These are phyloP conservation scores for Bimastos eiseni DNA, from an alignment of 2,888 invertebrate genomes.

Conservation along the genomic window DNA sequence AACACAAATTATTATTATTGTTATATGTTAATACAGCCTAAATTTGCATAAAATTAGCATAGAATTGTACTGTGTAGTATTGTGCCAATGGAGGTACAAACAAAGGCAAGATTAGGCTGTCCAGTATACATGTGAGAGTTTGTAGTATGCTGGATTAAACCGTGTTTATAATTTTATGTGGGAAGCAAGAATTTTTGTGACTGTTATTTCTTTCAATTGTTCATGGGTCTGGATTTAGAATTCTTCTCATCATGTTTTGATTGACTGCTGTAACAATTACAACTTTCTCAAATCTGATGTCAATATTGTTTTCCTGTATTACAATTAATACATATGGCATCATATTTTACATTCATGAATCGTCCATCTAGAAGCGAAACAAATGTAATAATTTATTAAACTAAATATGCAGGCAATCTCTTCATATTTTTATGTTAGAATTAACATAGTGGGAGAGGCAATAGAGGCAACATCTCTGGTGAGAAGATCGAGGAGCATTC, in stretches of 20 bases:
- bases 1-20: too few relatives aligned
- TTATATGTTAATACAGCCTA: too few relatives aligned
- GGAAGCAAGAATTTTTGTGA: neutral
- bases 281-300: neutral
- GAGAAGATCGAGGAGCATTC: too few relatives aligned
- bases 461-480: too few relatives aligned
- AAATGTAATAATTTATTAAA: neutral
- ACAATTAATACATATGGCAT: neutral
- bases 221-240: neutral
- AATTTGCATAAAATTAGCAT: neutral
- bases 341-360: neutral
- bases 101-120: neutral
- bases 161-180: neutral
- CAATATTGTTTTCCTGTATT: neutral
- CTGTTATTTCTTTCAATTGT: neutral
- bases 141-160: neutral
- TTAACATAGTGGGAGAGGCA: too few relatives aligned
- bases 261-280: neutral
- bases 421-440: neutral
- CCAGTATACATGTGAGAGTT: neutral
- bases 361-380: neutral
- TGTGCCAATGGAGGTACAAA: neutral
- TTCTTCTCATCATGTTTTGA: neutral
- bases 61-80: neutral
- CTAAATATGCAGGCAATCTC: neutral